Evolutionary conservation across 2,113 vertebrate genomes (phyloP), one percentile per base, ranked within the genome.

Genomic region (Ptyas mucosa): DNA sequence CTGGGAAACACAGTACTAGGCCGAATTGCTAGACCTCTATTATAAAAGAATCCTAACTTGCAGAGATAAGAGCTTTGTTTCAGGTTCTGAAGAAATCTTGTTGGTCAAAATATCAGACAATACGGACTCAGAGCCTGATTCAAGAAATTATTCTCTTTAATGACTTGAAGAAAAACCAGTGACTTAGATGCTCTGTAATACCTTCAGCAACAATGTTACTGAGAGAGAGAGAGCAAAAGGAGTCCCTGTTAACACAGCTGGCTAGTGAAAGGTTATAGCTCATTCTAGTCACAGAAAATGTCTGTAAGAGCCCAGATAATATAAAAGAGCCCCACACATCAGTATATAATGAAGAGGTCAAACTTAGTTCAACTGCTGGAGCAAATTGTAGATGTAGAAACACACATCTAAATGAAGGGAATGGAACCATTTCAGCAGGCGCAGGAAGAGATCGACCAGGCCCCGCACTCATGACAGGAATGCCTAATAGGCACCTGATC

Each of bases 401-500:
- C 3, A 95, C 29, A 94, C n/a, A 24, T 90, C n/a, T n/a, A 85
- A 14, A 52, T 89, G 15, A 94, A 93, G 91, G 18, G 8, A 91
- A 18, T 26, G 8, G 21, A 7, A 89, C 55, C 0, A 61, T 85
- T 89, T 85, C 54, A 88, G 14, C 9, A 81, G 57, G 88, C 51
- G 91, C 89, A 10, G 89, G 54, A 21, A n/a, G 11, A 4, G 57
- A 18, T 54, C 24, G 52, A 43, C 90, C 39, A 8, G 86, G 5
- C 57, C 0, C 2, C 1, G 3, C 90, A 90, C 88, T 0, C 91
- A 89, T 69, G 87, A 90, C 49, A 90, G 24, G 92, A 91, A 81
- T 39, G 2, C 2, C 91, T 43, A 88, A 18, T 52, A 1, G 61
- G 51, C 54, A 61, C 89, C 89, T 87, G 81, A 90, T 90, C 75